phyloP scores from a whole-genome alignment of 2,797 vertebrate species.

The Chloroceryle inda region DNA sequence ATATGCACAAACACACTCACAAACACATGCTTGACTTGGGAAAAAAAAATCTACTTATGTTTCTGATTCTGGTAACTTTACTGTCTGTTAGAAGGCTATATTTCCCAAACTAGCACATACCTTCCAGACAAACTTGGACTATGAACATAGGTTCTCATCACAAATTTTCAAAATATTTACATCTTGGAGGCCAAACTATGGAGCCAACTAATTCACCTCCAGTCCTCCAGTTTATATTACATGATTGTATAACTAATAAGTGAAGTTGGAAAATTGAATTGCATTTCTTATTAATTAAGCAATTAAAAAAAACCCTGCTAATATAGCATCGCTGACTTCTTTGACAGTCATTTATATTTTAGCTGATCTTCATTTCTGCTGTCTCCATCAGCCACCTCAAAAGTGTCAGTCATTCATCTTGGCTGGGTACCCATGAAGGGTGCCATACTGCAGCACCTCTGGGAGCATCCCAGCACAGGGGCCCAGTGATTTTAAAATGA shows the following conservation, averaged over 20 bases:
- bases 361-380: background rate
- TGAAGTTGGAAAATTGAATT: background rate
- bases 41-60: background rate
- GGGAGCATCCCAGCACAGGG: fast-evolving
- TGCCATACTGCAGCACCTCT: background rate
- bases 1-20: background rate
- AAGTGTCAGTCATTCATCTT: background rate
- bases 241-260: background rate
- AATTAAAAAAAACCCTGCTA: background rate
- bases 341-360: background rate
- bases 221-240: background rate
- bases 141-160: background rate
- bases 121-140: background rate
- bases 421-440: background rate
- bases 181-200: background rate
- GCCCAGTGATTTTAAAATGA: background rate
- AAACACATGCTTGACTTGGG: background rate
- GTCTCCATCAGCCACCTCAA: background rate
- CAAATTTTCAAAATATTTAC: constrained; percentile 41
- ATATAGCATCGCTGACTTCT: background rate
- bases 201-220: background rate
- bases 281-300: background rate
- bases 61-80: constrained; percentile 22
- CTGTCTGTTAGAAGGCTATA: background rate
- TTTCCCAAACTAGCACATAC: background rate